Base-by-base conservation (phyloP, 2,888 invertebrate species). In the Erebia aethiops region DNA sequence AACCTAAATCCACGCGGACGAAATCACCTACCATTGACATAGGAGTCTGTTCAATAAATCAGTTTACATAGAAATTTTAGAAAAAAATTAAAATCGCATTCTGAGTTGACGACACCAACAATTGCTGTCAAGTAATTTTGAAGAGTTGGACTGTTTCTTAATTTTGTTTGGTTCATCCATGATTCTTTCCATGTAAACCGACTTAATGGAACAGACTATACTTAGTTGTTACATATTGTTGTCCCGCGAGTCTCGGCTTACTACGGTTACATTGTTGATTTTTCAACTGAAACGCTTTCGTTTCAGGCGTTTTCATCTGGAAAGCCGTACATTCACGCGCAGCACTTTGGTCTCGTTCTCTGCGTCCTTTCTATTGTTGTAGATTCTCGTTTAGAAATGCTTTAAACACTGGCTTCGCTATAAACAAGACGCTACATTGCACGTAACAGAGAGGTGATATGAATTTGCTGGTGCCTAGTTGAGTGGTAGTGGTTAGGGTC, bases 221-320 rank as follows among this genome's bases (percentile, higher is more conserved):
- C 13, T 35, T 11, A 35, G 35, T 26, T 57, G 11, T 13, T 2
- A 2, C 7, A 11, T 26, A 57, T 57, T 26, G 57, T 26, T 57
- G 10, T 14, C 21, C 5, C 11, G 0, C 57, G 46, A 46, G 46
- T 46, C 43, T 16, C 61, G 61, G 16, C 43, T 43, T 18, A 46
- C 43, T 18, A 11, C 16, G n/a, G n/a, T 9, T 10, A 61, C n/a
- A 49, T 51, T 49, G 26, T 63, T 63, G 26, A 46, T 60, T 49
- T 64, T 43, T 35, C 54, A 64, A 41, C 18, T 35, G 46, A 71
- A 69, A 71, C 62, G 51, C 49, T 43, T 57, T 41, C 61, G 65
- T 69, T 69, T 69, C 69, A 71, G 60, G 65, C 64, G 61, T 61
- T 65, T 41, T 65, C 71, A 65, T 54, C 58, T 69, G 64, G 68